These are phyloP conservation scores for Synodontis membranacea DNA, from an alignment of 2,113 vertebrate species.

Conservation along the genomic window DNA sequence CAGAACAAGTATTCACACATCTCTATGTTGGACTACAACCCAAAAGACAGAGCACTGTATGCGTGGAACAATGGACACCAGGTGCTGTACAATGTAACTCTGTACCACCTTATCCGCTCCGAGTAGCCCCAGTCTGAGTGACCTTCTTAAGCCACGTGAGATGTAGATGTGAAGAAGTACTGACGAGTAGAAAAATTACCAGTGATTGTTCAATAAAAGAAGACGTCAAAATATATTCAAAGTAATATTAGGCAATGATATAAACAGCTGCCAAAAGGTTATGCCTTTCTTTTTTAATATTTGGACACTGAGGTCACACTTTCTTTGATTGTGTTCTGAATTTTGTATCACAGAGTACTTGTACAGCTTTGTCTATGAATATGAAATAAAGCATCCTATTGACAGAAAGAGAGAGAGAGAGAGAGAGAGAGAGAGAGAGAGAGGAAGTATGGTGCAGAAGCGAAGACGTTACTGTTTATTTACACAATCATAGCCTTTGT, in stretches of 20 bases:
- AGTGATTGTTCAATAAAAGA: conserved; percentile 53
- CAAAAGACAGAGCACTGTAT: conserved; percentile 85
- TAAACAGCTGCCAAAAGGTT: conserved; percentile 70
- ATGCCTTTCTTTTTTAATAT: conserved; percentile 51
- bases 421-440: neutral
- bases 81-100: conserved; percentile 87
- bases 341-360: conserved; percentile 50
- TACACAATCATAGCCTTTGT: conserved; percentile 61
- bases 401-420: conserved; percentile 7
- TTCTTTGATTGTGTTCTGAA: conserved; percentile 45
- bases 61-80: conserved; percentile 93
- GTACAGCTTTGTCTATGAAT: conserved; percentile 50
- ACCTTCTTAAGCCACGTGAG: conserved; percentile 40
- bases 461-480: conserved; percentile 44
- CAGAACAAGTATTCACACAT: conserved; percentile 90
- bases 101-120: conserved; percentile 88
- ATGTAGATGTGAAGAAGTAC: conserved; percentile 41
- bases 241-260: conserved; percentile 52
- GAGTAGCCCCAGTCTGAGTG: conserved; percentile 67
- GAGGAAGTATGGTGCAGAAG: conserved; percentile 4
- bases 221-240: conserved; percentile 50
- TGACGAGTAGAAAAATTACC: conserved; percentile 48
- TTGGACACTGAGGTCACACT: conserved; percentile 29
- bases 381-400: conserved; percentile 30
- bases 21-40: conserved; percentile 94